Percentiles rank a stretch among this genome's conserved stretches.
Evolutionary conservation across 2,113 vertebrate species (phyloP).

Genomic region (Gobiocypris rarus): DNA sequence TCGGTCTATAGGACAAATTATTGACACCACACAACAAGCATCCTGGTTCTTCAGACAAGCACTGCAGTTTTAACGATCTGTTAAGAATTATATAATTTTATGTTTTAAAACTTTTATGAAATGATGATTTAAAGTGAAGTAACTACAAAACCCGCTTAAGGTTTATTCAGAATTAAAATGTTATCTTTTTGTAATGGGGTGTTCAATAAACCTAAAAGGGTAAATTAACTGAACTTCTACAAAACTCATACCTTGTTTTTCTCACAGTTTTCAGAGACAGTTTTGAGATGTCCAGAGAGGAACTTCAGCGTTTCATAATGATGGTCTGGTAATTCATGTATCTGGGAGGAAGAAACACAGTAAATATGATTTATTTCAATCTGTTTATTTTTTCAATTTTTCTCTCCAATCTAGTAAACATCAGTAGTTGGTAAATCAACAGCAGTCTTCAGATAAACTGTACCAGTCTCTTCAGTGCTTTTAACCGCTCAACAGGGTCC

Average conservation of each 20-base stretch:
- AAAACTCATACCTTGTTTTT: slow-evolving; percentile 89
- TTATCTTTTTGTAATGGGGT: neutral
- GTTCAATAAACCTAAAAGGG: neutral
- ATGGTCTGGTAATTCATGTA: slow-evolving; percentile 92
- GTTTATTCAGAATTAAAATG: neutral
- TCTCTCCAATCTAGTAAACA: neutral
- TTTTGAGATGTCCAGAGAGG: slow-evolving; percentile 94
- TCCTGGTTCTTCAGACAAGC: neutral
- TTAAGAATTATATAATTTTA: neutral
- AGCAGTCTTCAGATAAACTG: slow-evolving; percentile 55
- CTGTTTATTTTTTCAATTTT: too few species aligned
- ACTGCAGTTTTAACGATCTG: neutral
- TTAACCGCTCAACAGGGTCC: slow-evolving; percentile 89
- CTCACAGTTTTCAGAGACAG: slow-evolving; percentile 94
- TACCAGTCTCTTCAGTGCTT: slow-evolving; percentile 93
- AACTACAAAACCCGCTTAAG: neutral
- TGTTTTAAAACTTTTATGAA: neutral
- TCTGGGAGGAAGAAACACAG: slow-evolving; percentile 74
- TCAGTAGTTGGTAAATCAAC: neutral
- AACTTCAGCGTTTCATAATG: slow-evolving; percentile 98
- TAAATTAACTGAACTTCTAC: neutral
- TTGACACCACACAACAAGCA: neutral
- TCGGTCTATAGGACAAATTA: neutral
- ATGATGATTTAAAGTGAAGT: neutral
- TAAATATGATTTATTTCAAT: neutral